Conservation (phyloP, 1,140 invertebrate species). For the Drosophila parabipectinata region DNA sequence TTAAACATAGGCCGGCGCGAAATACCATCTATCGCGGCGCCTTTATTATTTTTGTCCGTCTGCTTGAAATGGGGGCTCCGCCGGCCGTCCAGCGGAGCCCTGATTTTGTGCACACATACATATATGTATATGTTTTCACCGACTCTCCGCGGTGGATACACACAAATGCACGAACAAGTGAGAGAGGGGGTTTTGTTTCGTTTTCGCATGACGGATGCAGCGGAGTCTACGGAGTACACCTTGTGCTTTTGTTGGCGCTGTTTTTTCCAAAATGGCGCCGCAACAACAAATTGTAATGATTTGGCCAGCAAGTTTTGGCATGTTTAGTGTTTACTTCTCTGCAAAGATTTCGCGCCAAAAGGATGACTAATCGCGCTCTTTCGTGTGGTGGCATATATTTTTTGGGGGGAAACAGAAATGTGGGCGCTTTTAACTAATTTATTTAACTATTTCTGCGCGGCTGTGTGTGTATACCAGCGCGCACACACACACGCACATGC, state of each 20-base stretch:
- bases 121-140: conserved; percentile 34
- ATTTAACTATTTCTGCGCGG: not conserved
- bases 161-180: conserved; percentile 25
- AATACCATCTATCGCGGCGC: no score
- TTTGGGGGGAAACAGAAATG: not conserved
- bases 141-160: conserved; percentile 60
- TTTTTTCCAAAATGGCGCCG: conserved; percentile 67
- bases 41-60: not conserved
- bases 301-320: not conserved
- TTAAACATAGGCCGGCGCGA: not conserved
- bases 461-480: conserved; percentile 11
- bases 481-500: conserved; percentile 12
- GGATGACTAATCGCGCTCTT: not conserved
- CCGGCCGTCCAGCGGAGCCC: conserved; percentile 59
- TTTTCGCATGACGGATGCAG: conserved; percentile 63
- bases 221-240: conserved; percentile 43
- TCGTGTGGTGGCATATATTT: conserved; percentile 13
- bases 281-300: conserved; percentile 23
- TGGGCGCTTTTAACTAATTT: not conserved
- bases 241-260: conserved; percentile 39
- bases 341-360: not conserved
- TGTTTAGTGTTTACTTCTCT: not conserved
- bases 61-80: conserved; percentile 27
- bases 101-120: conserved; percentile 22
- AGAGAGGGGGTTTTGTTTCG: conserved; percentile 61